Evolutionary conservation across 2,797 vertebrate genomes (phyloP).

Genomic region (Poecilia gillii): DNA sequence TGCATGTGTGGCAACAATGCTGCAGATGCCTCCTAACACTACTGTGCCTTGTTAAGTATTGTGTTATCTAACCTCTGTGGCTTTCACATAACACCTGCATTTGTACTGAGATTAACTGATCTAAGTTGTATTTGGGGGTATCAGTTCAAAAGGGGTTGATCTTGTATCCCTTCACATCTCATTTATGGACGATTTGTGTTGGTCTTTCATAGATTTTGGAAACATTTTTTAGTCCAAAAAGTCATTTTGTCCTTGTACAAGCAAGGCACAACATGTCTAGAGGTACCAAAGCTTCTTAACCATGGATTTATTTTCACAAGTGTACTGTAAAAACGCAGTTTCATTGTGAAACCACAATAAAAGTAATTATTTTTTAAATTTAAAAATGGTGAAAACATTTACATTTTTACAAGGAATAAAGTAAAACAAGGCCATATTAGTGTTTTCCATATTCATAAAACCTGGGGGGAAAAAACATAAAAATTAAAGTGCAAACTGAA

Average conservation of each 20-base stretch:
- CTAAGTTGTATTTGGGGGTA: not conserved
- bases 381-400: not conserved
- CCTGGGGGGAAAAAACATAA: too few relatives aligned
- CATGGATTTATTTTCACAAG: not conserved
- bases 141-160: too few relatives aligned
- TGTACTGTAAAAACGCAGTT: not conserved
- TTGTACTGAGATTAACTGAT: not conserved
- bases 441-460: too few relatives aligned
- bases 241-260: not conserved
- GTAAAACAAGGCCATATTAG: too few relatives aligned
- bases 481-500: not conserved
- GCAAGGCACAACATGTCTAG: not conserved
- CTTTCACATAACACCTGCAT: not conserved
- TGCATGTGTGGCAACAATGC: not conserved
- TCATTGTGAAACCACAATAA: not conserved
- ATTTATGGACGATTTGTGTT: not conserved
- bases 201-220: not conserved
- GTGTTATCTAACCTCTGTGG: not conserved
- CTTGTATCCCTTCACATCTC: too few relatives aligned
- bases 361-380: not conserved
- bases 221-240: not conserved
- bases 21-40: conserved; percentile 25
- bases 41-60: not conserved
- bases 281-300: not conserved
- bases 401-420: too few relatives aligned